Evolutionary conservation across 2,797 vertebrate species (phyloP).

Genomic region (Rhynchonycteris naso): DNA sequence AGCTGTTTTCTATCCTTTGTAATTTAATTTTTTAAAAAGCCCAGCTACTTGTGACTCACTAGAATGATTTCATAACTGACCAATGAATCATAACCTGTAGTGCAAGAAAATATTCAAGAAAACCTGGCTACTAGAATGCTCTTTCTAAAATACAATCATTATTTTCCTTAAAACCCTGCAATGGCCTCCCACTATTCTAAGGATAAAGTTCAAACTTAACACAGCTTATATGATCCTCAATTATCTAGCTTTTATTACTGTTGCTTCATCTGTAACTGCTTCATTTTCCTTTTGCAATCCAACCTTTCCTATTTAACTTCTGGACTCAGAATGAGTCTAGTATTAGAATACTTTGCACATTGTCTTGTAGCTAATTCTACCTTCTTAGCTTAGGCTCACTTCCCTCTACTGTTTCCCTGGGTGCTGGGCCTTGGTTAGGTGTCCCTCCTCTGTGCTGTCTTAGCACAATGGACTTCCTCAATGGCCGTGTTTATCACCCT

Average conservation of each 20-base stretch:
- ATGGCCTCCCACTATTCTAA: not conserved
- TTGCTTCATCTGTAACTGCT: not conserved
- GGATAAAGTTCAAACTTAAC: not conserved
- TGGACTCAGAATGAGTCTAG: not conserved
- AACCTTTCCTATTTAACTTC: not conserved
- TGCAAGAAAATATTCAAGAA: not conserved
- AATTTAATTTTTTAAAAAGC: not conserved
- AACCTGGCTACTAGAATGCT: not conserved
- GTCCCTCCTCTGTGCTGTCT: not conserved
- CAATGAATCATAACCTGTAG: not conserved
- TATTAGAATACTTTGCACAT: not conserved
- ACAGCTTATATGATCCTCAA: not conserved
- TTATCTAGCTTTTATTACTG: not conserved
- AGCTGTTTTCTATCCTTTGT: not conserved
- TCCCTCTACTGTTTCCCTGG: not conserved
- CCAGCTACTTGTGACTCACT: not conserved
- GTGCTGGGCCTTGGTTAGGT: not conserved
- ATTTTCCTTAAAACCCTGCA: conserved; percentile 3
- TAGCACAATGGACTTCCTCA: not conserved
- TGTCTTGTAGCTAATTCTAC: not conserved
- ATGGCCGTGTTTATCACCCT: not conserved
- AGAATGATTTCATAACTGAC: not conserved
- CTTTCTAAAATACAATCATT: not conserved
- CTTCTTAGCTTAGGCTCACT: not conserved
- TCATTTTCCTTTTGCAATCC: not conserved